Evolutionary conservation across 1,140 invertebrate genomes (phyloP), one percentile per base, ranked within the genome.

Genomic region (Callitettix versicolor): DNA sequence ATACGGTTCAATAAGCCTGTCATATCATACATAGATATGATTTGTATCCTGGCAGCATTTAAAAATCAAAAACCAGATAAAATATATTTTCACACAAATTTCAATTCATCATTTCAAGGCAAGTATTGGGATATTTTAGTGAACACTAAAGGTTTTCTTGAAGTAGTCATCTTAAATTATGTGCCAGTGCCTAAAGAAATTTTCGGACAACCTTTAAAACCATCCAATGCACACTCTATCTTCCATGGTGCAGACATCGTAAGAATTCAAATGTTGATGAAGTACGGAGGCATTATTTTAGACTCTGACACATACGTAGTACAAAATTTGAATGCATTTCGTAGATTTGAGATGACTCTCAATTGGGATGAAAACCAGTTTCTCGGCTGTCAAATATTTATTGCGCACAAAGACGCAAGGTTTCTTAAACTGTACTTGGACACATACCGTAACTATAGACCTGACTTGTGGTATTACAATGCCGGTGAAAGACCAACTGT

Each of bases 301-400:
- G 63, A 64, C 40, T 63, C 59, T 38, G 63, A 64, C 40, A 53
- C 53, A 2, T 62, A 55, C 40, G 18, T 63, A 11, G 57, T 64
- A 9, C 51, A 57, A 34, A 60, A 42, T 47, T 22, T 64, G 15
- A 47, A 63, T 30, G 33, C 46, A 12, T 63, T 63, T 22, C 20
- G 61, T 26, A 59, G 59, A 42, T 73, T 67, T 57, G 71, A 72
- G 62, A 68, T 71, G 61, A 54, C 64, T 1, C 20, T 74, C 9
- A 71, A 69, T 7, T 72, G 69, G 71, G 59, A 61, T n/a, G 49
- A 63, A 18, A 48, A 55, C 1, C 7, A 15, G 14, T 38, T 34
- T 24, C 22, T 59, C 9, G 55, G 55, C 9, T 56, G 41, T 12
- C 58, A 67, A 60, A 59, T 69, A 4, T 47, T 70, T 15, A 49